Evolutionary conservation across 2,888 invertebrate genomes (phyloP).

Genomic region (Catotricha subobsoleta): DNA sequence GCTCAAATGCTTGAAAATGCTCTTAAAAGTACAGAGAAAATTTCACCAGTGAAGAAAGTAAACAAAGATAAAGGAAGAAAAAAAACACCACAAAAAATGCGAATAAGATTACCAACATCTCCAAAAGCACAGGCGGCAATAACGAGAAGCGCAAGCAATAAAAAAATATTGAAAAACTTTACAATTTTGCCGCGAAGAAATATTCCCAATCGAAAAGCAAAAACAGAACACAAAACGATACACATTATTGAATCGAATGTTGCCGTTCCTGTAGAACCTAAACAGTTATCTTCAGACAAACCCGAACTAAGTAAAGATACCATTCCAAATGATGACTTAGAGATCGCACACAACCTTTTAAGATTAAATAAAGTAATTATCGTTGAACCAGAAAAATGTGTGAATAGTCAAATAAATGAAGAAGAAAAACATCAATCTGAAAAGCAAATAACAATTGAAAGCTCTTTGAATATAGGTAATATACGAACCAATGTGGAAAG

Average conservation of each 20-base stretch:
- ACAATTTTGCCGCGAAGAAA: no score
- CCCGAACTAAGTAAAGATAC: neutral
- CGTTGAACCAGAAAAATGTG: conserved; percentile 3
- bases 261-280: no score
- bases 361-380: neutral
- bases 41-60: neutral
- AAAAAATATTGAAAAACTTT: no score
- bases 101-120: neutral
- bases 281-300: no score
- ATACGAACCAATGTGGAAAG: no score
- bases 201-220: no score
- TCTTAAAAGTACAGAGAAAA: conserved; percentile 1
- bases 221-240: no score
- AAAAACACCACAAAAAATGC: neutral
- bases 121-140: neutral
- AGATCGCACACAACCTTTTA: neutral
- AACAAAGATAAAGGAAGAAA: neutral
- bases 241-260: no score
- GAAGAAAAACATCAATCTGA: conserved; percentile 9
- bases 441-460: no score
- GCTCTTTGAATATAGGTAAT: no score
- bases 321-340: neutral
- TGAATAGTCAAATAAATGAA: no score
- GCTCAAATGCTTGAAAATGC: conserved; percentile 1
- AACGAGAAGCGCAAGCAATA: no score